Percentiles rank a stretch among this genome's conserved stretches.
phyloP scores from a whole-genome alignment of 2,797 vertebrate genomes.

The Graptemys geographica region DNA sequence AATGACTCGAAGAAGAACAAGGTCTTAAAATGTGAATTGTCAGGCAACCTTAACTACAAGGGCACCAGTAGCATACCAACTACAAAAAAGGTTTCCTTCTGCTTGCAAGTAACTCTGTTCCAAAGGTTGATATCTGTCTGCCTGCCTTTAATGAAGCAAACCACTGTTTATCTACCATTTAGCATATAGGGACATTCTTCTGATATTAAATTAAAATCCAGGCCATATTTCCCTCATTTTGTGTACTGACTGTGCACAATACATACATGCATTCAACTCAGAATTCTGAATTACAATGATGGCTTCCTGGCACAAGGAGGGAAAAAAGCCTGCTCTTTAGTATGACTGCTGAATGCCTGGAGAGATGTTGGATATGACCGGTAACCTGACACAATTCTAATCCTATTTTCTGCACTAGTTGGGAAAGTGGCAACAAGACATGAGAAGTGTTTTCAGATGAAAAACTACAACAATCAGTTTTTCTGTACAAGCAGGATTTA shows the following conservation, averaged over 20 bases:
- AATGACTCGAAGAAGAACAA: not conserved
- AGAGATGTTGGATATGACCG: not conserved
- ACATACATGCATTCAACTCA: not conserved
- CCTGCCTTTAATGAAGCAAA: not conserved
- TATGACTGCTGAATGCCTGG: not conserved
- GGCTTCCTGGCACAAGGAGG: not conserved
- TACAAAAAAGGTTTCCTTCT: not conserved
- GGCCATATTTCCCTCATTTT: not conserved
- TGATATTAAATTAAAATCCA: not conserved
- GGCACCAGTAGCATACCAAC: not conserved
- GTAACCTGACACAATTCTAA: not conserved
- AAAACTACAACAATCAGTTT: not conserved
- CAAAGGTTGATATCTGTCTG: not conserved
- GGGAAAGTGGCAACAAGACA: conserved; percentile 5
- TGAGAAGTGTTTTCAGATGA: not conserved
- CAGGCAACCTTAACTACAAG: not conserved
- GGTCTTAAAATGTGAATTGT: not conserved
- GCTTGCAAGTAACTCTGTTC: not conserved
- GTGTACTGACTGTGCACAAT: not conserved
- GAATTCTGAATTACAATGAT: accelerated
- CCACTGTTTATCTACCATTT: not conserved
- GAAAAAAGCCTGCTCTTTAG: not conserved
- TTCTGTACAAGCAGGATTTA: not conserved
- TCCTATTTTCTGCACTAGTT: not conserved
- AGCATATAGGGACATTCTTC: not conserved